Evolutionary conservation across 2,797 vertebrate genomes (phyloP), one percentile per base, ranked within the genome.

Genomic region (Chaetophractus vellerosus): DNA sequence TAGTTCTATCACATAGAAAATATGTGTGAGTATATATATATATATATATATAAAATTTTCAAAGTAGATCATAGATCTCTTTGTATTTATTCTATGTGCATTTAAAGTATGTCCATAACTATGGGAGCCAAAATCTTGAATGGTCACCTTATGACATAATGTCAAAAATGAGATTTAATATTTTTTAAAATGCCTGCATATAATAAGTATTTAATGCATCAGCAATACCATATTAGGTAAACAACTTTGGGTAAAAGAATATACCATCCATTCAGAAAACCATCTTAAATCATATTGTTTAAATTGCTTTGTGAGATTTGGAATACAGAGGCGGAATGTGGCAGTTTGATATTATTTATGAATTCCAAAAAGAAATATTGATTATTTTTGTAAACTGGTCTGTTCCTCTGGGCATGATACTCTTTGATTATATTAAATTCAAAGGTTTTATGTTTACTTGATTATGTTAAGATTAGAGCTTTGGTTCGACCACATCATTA

Each of bases 261-360:
- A 21, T 64, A 28, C 59, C 9, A 90, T 15, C 0, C 9, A 91
- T 36, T 2, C 9, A 52, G 14, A 81, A 57, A 38, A 26, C 5
- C 23, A 68, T n/a, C 9, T 64, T 59, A 74, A 72, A 45, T 71
- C 23, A 72, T 19, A 68, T 5, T 80, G 3, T 45, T 69, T 75
- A 82, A 75, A 86, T 69, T 80, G 55, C 3, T 78, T 83, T 93
- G 2, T 90, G 93, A 78, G 3, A 66, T 68, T 71, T 4, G 45
- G 45, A 45, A 45, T 45, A 6, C 45, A 45, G 45, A 45, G 45
- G 45, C 9, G 10, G 45, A 45, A 8, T 45, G 45, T 45, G 45
- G 45, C 8, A 45, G 45, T 45, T 45, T 45, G 45, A 45, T 45
- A 45, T 45, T 45, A 45, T 45, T 45, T 45, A 45, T 45, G 45